These are phyloP conservation scores for Sinohyriopsis cumingii DNA, from an alignment of 2,888 invertebrate species.

Conservation along the genomic window DNA sequence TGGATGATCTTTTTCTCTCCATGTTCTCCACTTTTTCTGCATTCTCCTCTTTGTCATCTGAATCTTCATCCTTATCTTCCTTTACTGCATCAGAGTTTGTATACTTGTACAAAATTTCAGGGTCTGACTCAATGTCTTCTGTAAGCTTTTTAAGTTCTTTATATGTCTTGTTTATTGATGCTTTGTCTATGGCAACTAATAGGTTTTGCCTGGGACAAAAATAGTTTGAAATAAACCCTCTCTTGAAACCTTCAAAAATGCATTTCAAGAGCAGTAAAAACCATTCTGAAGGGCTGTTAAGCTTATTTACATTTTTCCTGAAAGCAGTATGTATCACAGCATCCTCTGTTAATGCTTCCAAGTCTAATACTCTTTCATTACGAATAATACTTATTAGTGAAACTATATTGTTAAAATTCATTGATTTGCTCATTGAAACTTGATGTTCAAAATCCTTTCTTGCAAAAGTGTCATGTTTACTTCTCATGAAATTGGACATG, in stretches of 20 bases:
- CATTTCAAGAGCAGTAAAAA: constrained; percentile 29
- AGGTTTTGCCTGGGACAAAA: constrained; percentile 39
- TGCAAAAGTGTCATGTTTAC: too few relatives aligned
- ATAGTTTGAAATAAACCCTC: constrained; percentile 36
- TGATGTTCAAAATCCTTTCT: too few relatives aligned
- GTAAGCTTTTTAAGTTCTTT: constrained; percentile 24
- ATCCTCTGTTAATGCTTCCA: constrained; percentile 33
- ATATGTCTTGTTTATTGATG: constrained; percentile 10
- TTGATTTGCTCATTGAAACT: background rate
- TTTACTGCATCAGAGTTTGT: constrained; percentile 23
- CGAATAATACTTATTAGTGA: constrained; percentile 38
- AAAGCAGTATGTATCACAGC: constrained; percentile 40
- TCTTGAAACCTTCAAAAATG: constrained; percentile 25
- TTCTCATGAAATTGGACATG: background rate
- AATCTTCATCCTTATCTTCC: background rate
- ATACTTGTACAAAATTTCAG: constrained; percentile 26
- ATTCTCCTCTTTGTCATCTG: background rate
- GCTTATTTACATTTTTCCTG: constrained; percentile 36
- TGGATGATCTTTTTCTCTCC: background rate
- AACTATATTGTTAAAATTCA: constrained; percentile 37
- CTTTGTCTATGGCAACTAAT: constrained; percentile 16
- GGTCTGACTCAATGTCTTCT: constrained; percentile 16
- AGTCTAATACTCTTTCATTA: constrained; percentile 22
- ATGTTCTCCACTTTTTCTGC: background rate
- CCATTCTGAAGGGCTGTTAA: constrained; percentile 31